Base-by-base conservation (phyloP, 2,888 invertebrate species). In the Macrophya alboannulata region DNA sequence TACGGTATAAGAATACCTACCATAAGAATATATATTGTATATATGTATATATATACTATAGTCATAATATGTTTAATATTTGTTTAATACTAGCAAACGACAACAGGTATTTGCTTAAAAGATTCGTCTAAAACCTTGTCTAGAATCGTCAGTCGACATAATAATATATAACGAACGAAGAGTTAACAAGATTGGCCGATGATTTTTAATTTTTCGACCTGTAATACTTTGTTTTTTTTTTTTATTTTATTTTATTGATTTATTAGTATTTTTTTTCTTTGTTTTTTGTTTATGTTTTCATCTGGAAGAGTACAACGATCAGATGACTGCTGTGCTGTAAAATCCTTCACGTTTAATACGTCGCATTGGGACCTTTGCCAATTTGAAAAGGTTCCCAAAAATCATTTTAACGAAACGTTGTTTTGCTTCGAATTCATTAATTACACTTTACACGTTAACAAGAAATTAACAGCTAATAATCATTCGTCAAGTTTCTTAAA, bases 121-220 rank as follows among this genome's bases (percentile, higher is more conserved):
- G 89, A 88, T 87, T 89, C 87, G 85, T 91, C 90, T 90, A 91
- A 90, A 90, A 91, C 88, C 88, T 89, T 90, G 85, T 87, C 89
- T 89, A 90, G 89, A 91, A 90, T 87, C 89, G 89, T 92, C 91
- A 92, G 90, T 92, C 92, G 86, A 88, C 89, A 90, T 89, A 88
- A 88, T 88, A 89, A 89, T 88, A 62, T 48, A 76, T 89, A 90
- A 90, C 90, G 89, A 90, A 89, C 88, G 87, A 90, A 88, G 88
- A 88, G 88, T 89, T 86, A 90, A 90, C 90, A 91, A 90, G 89
- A 89, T 88, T 84, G 88, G 88, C 88, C 88, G 84, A 83, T 83
- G 48, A 83, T 68, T 83, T 48, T 15, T 5, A 25, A 81, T 62
- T 83, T 68, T 9, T 71, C 51, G 83, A 83, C 83, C 83, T n/a